These are phyloP conservation scores for Phaethon lepturus DNA, from an alignment of 2,113 vertebrate species.

Conservation along the genomic window DNA sequence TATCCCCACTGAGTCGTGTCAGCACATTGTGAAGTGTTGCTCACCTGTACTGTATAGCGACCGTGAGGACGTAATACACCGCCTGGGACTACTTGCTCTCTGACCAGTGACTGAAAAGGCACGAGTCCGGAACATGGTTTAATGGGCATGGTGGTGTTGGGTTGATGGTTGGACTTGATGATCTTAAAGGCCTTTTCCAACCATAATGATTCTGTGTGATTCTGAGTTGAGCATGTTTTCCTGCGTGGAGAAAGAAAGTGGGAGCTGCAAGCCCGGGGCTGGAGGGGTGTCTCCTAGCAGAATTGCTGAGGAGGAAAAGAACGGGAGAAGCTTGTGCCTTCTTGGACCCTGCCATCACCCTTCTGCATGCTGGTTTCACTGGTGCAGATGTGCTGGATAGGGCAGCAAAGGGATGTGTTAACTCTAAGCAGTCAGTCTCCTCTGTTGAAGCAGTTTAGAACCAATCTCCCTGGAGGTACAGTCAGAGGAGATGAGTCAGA, in stretches of 20 bases:
- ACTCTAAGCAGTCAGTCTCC: background rate
- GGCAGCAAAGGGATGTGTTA: background rate
- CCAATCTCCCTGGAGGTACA: background rate
- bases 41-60: constrained; percentile 46
- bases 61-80: constrained; percentile 58
- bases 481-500: background rate
- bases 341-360: background rate
- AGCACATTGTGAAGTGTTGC: background rate
- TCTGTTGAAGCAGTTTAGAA: background rate
- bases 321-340: background rate
- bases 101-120: background rate
- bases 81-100: constrained; percentile 2
- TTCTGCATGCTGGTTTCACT: background rate
- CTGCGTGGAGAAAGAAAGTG: background rate
- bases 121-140: background rate
- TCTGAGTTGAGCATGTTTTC: background rate
- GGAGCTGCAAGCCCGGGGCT: accelerated
- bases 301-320: background rate
- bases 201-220: too few relatives aligned
- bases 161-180: too few relatives aligned
- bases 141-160: too few relatives aligned
- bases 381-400: background rate
- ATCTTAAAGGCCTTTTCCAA: too few relatives aligned
- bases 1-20: background rate
- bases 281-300: background rate